Conservation (phyloP, 2,113 vertebrate species). For the Phainopepla nitens region DNA sequence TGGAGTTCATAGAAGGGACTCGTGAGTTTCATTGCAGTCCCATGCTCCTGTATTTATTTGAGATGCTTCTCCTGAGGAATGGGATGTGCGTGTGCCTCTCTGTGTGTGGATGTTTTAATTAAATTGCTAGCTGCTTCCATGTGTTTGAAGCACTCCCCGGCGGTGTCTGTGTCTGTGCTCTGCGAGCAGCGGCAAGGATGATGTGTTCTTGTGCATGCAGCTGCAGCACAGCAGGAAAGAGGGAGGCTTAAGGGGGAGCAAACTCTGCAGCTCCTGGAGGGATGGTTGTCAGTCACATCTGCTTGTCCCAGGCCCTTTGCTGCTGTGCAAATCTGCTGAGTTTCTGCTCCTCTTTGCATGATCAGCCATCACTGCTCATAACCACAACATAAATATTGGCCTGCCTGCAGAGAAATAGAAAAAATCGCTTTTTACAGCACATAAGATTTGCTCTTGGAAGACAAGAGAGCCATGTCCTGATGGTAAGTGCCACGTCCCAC, state of each 20-base stretch:
- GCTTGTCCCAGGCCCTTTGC: background rate
- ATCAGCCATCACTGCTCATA: background rate
- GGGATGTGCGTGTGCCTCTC: background rate
- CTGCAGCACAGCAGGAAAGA: background rate
- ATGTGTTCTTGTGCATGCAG: background rate
- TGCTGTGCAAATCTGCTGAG: background rate
- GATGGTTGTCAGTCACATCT: background rate
- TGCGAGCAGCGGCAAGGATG: rapidly evolving
- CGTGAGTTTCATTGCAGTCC: background rate
- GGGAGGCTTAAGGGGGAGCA: background rate
- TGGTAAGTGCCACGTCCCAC: rapidly evolving
- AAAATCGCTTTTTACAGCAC: background rate
- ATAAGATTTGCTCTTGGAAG: background rate
- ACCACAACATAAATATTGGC: background rate
- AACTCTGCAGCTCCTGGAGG: background rate
- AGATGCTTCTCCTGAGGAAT: background rate
- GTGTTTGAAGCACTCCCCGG: background rate
- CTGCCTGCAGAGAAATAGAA: background rate
- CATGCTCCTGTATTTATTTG: background rate
- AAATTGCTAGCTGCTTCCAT: background rate
- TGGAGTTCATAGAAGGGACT: background rate
- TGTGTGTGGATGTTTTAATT: slow-evolving; percentile 5
- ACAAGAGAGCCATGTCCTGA: rapidly evolving
- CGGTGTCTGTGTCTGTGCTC: background rate
- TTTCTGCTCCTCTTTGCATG: background rate